Evolutionary conservation across 2,888 invertebrate genomes (phyloP).

Genomic region (Luperina nickerlii): DNA sequence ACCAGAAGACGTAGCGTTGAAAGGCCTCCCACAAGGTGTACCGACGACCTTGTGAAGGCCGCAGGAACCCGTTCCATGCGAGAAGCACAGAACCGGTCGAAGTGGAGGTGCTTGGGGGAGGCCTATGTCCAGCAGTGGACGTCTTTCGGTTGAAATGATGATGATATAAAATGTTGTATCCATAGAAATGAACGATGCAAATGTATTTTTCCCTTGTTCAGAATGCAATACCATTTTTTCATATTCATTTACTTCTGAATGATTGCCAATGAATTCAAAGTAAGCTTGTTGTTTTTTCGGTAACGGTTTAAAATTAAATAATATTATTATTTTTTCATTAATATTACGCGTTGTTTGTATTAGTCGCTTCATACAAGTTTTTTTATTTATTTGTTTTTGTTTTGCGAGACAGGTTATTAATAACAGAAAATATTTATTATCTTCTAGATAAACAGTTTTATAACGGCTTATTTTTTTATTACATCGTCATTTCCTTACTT

Average conservation of each 20-base stretch:
- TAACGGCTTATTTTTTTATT: background rate
- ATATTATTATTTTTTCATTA: too few species aligned
- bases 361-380: background rate
- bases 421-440: background rate
- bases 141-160: too few species aligned
- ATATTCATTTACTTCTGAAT: background rate
- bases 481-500: background rate
- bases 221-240: background rate
- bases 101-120: too few species aligned
- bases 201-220: background rate
- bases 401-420: background rate
- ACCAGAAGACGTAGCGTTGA: too few species aligned
- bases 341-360: background rate
- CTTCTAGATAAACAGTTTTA: background rate
- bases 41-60: too few species aligned
- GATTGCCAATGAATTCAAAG: constrained; percentile 12
- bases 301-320: background rate
- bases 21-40: too few species aligned
- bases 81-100: too few species aligned
- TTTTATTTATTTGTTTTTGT: background rate
- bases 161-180: background rate
- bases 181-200: background rate
- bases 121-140: too few species aligned
- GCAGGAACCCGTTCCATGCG: too few species aligned
- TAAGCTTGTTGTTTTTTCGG: background rate